phyloP scores from a whole-genome alignment of 2,113 vertebrate genomes.

The Chrysochloris asiatica region DNA sequence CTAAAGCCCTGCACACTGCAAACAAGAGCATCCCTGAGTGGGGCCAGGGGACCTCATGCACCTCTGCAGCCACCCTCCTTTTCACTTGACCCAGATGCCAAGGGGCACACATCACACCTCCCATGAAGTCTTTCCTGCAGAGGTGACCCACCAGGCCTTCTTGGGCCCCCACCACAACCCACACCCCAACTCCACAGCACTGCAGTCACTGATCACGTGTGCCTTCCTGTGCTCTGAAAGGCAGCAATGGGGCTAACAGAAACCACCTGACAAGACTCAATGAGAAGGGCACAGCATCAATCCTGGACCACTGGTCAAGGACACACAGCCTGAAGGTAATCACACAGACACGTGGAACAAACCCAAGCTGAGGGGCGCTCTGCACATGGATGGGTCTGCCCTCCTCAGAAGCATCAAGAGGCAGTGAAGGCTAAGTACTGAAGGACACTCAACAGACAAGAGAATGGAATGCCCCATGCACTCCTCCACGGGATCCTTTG shows the following conservation, averaged over 20 bases:
- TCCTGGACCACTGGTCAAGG: background rate
- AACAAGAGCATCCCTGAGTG: background rate
- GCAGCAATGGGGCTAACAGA: background rate
- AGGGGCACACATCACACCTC: background rate
- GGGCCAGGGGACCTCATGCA: background rate
- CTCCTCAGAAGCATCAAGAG: background rate
- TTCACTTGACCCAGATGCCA: fast-evolving
- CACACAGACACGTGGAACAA: background rate
- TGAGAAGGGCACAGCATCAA: background rate
- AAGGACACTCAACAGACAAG: no score
- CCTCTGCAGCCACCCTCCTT: background rate
- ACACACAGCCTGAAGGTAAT: background rate
- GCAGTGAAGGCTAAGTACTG: background rate
- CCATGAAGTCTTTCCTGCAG: no score
- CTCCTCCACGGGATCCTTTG: no score
- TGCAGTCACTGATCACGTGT: fast-evolving
- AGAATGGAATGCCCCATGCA: no score
- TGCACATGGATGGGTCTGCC: background rate
- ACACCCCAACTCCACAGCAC: fast-evolving
- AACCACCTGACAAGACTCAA: background rate
- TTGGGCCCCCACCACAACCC: no score
- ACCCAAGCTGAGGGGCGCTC: background rate
- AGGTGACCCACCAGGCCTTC: background rate
- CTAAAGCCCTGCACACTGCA: no score
- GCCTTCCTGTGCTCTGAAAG: background rate